A percentile compares a stretch with the other conserved stretches of the same genome.
Conservation (phyloP, 2,888 invertebrate genomes). For the Agrotis segetum region DNA sequence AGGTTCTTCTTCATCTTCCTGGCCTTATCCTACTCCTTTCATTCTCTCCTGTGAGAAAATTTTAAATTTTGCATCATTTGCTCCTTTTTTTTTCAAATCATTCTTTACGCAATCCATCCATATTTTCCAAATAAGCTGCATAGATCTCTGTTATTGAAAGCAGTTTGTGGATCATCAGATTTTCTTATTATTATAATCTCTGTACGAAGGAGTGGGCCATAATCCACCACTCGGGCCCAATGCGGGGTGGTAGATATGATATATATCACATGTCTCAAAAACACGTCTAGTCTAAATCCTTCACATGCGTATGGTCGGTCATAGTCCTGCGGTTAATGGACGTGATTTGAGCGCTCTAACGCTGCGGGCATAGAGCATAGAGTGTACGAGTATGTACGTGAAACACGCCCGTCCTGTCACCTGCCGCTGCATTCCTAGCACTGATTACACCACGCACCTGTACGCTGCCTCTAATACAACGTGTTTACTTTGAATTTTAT, state of each 20-base stretch:
- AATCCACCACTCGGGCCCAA: no score
- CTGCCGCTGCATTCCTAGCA: constrained; percentile 86
- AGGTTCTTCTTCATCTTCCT: no score
- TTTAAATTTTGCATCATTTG: no score
- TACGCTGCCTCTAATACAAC: constrained; percentile 62
- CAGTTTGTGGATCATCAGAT: background rate
- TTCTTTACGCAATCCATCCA: no score
- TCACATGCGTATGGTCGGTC: constrained; percentile 80
- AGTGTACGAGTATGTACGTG: constrained; percentile 55
- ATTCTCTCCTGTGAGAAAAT: no score
- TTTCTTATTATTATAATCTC: no score
- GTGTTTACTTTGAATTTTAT: constrained; percentile 74
- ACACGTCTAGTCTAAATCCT: constrained; percentile 52
- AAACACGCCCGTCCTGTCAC: constrained; percentile 87
- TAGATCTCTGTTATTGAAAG: background rate
- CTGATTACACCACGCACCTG: constrained; percentile 88
- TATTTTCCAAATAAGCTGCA: no score
- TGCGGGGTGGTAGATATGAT: no score
- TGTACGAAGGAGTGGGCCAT: no score
- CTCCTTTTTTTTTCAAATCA: no score
- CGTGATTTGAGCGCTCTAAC: constrained; percentile 88
- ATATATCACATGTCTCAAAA: no score
- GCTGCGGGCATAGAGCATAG: constrained; percentile 74
- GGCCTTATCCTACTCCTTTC: no score
- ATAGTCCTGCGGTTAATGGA: constrained; percentile 89